Evolutionary conservation across 2,113 vertebrate species (phyloP).

Genomic region (Macaca nemestrina): DNA sequence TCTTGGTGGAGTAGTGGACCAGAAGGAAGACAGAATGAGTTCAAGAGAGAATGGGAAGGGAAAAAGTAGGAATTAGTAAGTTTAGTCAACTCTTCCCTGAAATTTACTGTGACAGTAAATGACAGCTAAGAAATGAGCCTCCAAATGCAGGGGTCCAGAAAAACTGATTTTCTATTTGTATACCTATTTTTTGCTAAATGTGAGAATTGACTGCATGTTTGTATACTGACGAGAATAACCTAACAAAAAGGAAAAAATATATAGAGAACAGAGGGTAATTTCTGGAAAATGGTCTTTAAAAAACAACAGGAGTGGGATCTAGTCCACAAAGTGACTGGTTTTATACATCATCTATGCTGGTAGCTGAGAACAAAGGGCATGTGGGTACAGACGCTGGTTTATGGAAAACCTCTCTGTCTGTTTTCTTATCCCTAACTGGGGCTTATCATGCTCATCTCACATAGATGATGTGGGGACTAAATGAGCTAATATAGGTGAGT

Average conservation of each 20-base stretch:
- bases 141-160: not conserved
- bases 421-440: not conserved
- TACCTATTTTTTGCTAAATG: not conserved
- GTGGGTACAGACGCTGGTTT: rapidly evolving
- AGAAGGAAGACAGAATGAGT: not conserved
- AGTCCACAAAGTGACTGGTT: not conserved
- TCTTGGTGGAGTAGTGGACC: not conserved
- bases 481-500: not conserved
- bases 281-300: not conserved
- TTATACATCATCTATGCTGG: rapidly evolving
- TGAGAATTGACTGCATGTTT: not conserved
- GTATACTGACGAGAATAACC: not conserved
- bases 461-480: not conserved
- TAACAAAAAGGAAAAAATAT: not conserved
- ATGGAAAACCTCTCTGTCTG: not conserved
- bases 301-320: not conserved
- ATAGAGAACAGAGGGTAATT: not conserved
- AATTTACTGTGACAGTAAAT: not conserved
- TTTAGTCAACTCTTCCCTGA: not conserved
- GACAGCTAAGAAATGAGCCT: not conserved
- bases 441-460: not conserved
- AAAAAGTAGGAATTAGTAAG: not conserved
- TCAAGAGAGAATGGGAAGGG: not conserved
- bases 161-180: not conserved
- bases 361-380: rapidly evolving